Evolutionary conservation across 2,113 vertebrate species (phyloP), one percentile per base, ranked within the genome.

Genomic region (Myanophis thanlyinensis): DNA sequence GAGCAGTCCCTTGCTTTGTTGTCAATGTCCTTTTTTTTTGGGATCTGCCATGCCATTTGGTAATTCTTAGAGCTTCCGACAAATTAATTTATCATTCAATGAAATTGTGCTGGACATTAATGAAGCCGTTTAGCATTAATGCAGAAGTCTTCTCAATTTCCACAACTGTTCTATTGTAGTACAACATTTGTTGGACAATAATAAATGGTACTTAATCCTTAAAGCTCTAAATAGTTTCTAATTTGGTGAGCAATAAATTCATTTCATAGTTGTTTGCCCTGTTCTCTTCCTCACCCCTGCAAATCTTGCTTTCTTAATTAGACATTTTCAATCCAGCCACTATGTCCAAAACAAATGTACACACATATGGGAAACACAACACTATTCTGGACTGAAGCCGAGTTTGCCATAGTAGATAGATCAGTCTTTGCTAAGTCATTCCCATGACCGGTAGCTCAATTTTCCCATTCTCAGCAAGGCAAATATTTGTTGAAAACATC

Each of bases 151-250:
- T 95, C 89, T 92, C 89, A 94, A 92, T 97, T 96, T 94, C 95
- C 95, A 94, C 95, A 96, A 97, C 95, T 94, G 95, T 94, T 94
- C 93, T 95, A 91, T 88, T 95, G 96, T 94, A 95, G 96, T 92
- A 94, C 96, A 93, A 91, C 96, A 92, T 97, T 97, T 96, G 95
- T 96, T 97, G 97, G 96, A 95, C 95, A 97, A 96, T 97, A 97
- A 97, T 97, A 97, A 97, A 97, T 95, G 96, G 97, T 95, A 96
- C 96, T 97, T 97, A 96, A 96, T 97, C 97, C 96, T 96, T 96
- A 97, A 95, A 96, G 96, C 96, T 95, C 92, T 96, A 96, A 96
- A 96, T 97, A 96, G 93, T 96, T 97, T 96, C 95, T 97, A 96
- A 96, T 97, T 96, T 97, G 96, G 95, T 97, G 96, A 97, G 96